A percentile compares a stretch with the other conserved stretches of the same genome.
These are phyloP conservation scores for Ceyx margarethae DNA, from an alignment of 2,113 vertebrate species.

Conservation along the genomic window DNA sequence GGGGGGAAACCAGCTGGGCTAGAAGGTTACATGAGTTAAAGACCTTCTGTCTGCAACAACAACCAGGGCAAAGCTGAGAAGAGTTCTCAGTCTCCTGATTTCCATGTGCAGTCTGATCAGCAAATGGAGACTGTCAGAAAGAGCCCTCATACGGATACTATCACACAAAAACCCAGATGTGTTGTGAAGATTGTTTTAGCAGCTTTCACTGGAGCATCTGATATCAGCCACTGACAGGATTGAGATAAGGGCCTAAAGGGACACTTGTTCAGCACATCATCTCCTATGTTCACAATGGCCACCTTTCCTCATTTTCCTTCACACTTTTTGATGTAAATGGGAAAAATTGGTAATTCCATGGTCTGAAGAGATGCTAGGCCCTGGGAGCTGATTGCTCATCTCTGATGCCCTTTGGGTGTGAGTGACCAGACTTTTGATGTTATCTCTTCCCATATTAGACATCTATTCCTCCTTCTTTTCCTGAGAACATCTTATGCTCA, in stretches of 20 bases:
- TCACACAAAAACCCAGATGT: background rate
- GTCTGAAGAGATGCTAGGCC: background rate
- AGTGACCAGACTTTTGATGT: background rate
- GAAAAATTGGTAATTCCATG: background rate
- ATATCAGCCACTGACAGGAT: background rate
- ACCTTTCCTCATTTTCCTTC: background rate
- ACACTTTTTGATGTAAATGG: background rate
- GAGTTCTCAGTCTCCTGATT: background rate
- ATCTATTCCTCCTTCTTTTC: background rate
- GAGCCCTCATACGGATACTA: background rate
- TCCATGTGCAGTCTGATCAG: background rate
- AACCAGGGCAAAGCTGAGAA: background rate
- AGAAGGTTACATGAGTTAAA: background rate
- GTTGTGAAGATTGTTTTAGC: background rate
- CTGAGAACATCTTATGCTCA: background rate
- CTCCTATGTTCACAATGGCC: background rate
- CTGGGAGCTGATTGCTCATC: background rate
- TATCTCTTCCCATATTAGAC: background rate
- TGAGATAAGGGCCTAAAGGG: conserved; percentile 31
- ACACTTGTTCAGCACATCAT: background rate
- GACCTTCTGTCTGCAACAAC: background rate
- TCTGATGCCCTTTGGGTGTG: background rate
- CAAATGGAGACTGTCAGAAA: conserved; percentile 13
- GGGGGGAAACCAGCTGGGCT: background rate
- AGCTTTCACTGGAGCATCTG: background rate